Percentiles rank a stretch among this genome's conserved stretches.
Conservation (phyloP, 2,888 invertebrate genomes). For the Tinea semifulvella region DNA sequence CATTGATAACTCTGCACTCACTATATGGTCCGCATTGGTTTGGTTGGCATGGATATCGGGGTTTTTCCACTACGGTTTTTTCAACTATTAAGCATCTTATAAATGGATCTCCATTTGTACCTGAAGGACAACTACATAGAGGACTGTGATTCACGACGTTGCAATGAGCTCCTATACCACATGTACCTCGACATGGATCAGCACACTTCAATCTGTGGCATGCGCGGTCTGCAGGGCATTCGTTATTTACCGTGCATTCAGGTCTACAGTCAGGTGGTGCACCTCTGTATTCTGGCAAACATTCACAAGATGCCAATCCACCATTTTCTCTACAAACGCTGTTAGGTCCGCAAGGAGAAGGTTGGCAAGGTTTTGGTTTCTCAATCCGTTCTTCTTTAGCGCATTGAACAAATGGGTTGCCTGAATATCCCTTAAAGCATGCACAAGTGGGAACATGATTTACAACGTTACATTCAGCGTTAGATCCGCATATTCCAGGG, state of each 20-base stretch:
- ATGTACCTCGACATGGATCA: conserved; percentile 80
- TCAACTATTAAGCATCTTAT: conserved; percentile 58
- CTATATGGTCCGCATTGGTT: conserved; percentile 86
- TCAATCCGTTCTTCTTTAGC: conserved; percentile 35
- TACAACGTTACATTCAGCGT: conserved; percentile 84
- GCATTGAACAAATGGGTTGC: conserved; percentile 72
- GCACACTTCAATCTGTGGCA: conserved; percentile 81
- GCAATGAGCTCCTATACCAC: conserved; percentile 76
- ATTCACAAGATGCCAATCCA: conserved; percentile 78
- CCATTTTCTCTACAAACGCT: conserved; percentile 80
- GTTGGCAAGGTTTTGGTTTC: conserved; percentile 72
- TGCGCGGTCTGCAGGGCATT: conserved; percentile 78
- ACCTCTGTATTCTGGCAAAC: conserved; percentile 73
- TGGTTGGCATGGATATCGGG: conserved; percentile 73
- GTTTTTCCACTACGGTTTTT: conserved; percentile 27
- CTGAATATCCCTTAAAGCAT: conserved; percentile 75
- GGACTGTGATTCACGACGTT: conserved; percentile 83
- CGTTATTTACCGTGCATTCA: conserved; percentile 80
- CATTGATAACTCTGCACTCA: conserved; percentile 76
- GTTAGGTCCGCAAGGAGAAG: conserved; percentile 80
- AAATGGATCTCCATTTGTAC: conserved; percentile 74
- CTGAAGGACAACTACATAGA: conserved; percentile 75
- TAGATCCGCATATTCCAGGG: conserved; percentile 83
- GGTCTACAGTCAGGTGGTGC: conserved; percentile 78
- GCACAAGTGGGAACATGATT: conserved; percentile 89